phyloP scores from a whole-genome alignment of 2,113 vertebrate species.

The Cheirogaleus medius region DNA sequence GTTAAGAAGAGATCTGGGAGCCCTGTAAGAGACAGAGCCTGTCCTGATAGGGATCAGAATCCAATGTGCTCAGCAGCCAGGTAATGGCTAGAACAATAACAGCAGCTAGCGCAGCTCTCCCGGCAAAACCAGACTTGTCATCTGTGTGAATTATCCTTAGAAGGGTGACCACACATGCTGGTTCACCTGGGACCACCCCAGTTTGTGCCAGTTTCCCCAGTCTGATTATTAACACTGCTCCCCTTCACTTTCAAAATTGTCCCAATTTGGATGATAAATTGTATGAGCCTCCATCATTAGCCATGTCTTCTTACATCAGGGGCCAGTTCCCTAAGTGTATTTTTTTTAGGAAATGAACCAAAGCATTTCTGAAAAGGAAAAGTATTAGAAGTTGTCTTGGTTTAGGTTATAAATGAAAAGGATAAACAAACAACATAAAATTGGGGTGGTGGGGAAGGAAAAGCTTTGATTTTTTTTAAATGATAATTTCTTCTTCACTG shows the following conservation, averaged over 20 bases:
- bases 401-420: background rate
- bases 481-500: constrained; percentile 69
- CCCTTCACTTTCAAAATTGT: background rate
- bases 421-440: background rate
- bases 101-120: background rate
- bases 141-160: background rate
- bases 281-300: background rate
- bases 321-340: background rate
- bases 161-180: background rate
- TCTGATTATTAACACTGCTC: background rate
- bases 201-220: background rate
- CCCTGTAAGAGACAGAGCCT: background rate
- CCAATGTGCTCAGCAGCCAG: background rate
- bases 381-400: background rate
- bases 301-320: background rate
- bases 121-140: background rate
- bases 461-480: constrained; percentile 47
- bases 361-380: background rate
- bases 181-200: background rate
- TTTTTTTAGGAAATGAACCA: background rate
- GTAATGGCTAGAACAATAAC: background rate
- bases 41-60: background rate
- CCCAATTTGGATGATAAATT: background rate
- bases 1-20: background rate
- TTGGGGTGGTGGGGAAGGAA: background rate